Evolutionary conservation across 2,113 vertebrate genomes (phyloP).

Genomic region (Apodemus sylvaticus): DNA sequence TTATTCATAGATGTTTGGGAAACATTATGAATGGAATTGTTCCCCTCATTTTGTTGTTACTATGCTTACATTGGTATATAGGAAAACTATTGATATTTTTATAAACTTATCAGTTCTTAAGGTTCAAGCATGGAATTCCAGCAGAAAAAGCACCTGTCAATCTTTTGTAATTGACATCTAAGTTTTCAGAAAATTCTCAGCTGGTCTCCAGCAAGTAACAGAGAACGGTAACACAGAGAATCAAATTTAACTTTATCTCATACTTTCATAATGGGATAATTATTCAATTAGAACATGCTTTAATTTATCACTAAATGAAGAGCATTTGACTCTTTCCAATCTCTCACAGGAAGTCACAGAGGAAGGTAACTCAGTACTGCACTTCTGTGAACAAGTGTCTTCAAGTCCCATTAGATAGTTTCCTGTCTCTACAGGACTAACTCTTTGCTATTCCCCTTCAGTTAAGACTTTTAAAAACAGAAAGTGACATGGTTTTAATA

Average conservation of each 20-base stretch:
- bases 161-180: not conserved
- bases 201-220: not conserved
- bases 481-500: not conserved
- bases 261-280: not conserved
- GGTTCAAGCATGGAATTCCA: not conserved
- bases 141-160: not conserved
- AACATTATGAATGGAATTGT: not conserved
- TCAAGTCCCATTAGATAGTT: not conserved
- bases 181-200: not conserved
- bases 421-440: not conserved
- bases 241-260: conserved; percentile 10
- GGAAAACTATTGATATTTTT: not conserved
- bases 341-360: not conserved
- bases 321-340: conserved; percentile 7
- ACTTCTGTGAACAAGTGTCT: not conserved
- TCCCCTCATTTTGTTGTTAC: not conserved
- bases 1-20: not conserved
- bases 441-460: not conserved
- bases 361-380: not conserved
- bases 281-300: not conserved
- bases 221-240: not conserved
- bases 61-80: not conserved
- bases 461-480: not conserved
- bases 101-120: not conserved
- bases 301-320: not conserved